Evolutionary conservation across 1,140 invertebrate genomes (phyloP), one percentile per base, ranked within the genome.

Genomic region (Ooceraea biroi): DNA sequence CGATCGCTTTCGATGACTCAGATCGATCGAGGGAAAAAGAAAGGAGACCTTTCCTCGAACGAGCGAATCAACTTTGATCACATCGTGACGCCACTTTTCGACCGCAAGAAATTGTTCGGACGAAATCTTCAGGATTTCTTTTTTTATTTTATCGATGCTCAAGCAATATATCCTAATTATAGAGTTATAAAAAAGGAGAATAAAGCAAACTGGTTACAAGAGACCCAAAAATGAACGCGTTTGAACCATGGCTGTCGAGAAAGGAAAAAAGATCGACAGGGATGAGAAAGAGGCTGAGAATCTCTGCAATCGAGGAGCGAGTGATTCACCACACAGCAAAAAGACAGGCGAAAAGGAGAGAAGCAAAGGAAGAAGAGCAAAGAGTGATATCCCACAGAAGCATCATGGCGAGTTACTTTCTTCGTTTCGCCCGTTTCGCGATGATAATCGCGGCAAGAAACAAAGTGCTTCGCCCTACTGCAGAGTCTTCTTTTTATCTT

Each of bases 291-390:
- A 80, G 76, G 57, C 74, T 89, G 84, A 86, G 88, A 89, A 83
- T 89, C 85, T 82, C 83, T 85, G 88, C 68, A 50, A 69, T 27
- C 60, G 73, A 82, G 86, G n/a, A 41, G 19, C 52, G 74, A 85
- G 58, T 89, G 88, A 89, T 87, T 89, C 88, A 89, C 57, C 68
- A 52, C 27, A 17, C 17, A 44, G 82, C 76, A 89, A 89, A 89
- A 88, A 88, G 74, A 84, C 36, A 11, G 46, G 22, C 65, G 74
- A 66, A 71, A 88, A 52, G 63, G 48, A 8, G 3, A 12, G 65
- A 58, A 66, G 65, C n/a, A 50, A 74, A 41, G n/a, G 30, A 69
- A 68, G 27, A 65, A 41, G 71, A 68, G 66, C 68, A 63, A 76
- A 69, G 55, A 22, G 10, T 41, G 22, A 12, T 80, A 58, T 71